These are phyloP conservation scores for Sisyra nigra DNA, from an alignment of 2,888 invertebrate genomes.

Conservation along the genomic window DNA sequence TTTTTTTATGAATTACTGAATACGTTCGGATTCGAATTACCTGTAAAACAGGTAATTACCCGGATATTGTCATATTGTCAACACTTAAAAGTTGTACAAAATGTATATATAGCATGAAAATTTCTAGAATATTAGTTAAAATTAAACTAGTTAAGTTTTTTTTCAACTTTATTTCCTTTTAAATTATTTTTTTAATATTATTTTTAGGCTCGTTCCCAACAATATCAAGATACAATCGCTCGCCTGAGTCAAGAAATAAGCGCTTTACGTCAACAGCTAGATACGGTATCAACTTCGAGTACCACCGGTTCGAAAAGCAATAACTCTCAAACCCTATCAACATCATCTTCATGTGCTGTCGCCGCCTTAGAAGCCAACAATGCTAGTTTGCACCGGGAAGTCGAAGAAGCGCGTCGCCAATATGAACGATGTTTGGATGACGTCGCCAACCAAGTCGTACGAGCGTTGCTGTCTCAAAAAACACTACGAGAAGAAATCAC, in stretches of 20 bases:
- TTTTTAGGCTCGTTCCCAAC: conserved; percentile 50
- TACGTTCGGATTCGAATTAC: too few species aligned
- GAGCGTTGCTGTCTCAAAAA: conserved; percentile 73
- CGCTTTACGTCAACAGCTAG: conserved; percentile 42
- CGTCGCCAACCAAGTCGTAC: conserved; percentile 68
- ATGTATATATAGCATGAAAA: too few species aligned
- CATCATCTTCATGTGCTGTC: conserved; percentile 34
- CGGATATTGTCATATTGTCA: too few species aligned
- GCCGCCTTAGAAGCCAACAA: conserved; percentile 41
- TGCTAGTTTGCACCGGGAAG: conserved; percentile 42
- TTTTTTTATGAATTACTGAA: too few species aligned
- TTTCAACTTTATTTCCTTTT: too few species aligned
- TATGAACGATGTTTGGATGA: conserved; percentile 69
- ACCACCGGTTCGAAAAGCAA: too few species aligned
- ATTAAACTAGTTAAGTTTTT: too few species aligned
- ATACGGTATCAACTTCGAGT: conserved; percentile 23
- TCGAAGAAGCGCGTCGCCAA: conserved; percentile 49
- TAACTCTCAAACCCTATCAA: conserved; percentile 12
- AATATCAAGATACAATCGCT: conserved; percentile 51
- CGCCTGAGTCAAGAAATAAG: conserved; percentile 52
- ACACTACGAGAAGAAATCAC: conserved; percentile 63
- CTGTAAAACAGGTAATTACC: too few species aligned
- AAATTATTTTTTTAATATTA: too few species aligned
- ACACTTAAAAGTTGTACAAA: too few species aligned
- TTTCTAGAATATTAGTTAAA: too few species aligned